phyloP scores from a whole-genome alignment of 1,140 invertebrate genomes.

The Leptestheria dahalacensis region DNA sequence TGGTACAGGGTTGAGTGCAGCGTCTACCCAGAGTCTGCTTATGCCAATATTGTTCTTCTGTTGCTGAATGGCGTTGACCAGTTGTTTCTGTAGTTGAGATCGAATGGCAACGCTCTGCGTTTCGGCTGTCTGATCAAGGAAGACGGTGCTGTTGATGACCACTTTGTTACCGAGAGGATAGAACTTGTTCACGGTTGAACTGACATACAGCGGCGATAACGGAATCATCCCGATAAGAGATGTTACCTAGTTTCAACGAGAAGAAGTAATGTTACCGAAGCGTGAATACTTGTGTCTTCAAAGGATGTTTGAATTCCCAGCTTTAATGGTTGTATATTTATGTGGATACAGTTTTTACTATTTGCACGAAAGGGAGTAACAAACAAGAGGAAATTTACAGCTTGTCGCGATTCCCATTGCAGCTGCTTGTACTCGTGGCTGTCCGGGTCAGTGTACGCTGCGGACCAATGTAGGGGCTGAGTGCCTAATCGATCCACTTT shows the following conservation, averaged over 20 bases:
- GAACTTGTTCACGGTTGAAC: conserved; percentile 61
- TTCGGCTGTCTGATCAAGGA: conserved; percentile 51
- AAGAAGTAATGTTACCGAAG: background rate
- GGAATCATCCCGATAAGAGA: conserved; percentile 80
- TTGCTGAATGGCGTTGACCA: conserved; percentile 64
- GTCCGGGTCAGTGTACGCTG: conserved; percentile 50
- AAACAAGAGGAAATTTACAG: conserved; percentile 37
- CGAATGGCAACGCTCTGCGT: conserved; percentile 43
- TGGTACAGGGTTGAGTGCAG: conserved; percentile 53
- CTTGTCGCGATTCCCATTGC: conserved; percentile 63
- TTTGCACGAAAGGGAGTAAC: background rate
- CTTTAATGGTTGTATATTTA: background rate
- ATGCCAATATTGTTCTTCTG: conserved; percentile 72
- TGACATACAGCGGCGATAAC: conserved; percentile 68
- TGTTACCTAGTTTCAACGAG: conserved; percentile 50
- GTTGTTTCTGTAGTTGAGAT: conserved; percentile 60
- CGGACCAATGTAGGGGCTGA: conserved; percentile 50
- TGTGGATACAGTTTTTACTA: background rate
- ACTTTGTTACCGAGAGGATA: conserved; percentile 42
- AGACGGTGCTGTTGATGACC: conserved; percentile 69
- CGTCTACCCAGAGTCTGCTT: conserved; percentile 65
- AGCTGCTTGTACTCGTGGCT: conserved; percentile 66
- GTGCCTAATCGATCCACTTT: conserved; percentile 70
- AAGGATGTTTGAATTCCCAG: background rate
- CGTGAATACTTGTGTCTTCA: too few relatives aligned